Conservation (phyloP, 2,888 invertebrate species). For the Drosophila formosana region DNA sequence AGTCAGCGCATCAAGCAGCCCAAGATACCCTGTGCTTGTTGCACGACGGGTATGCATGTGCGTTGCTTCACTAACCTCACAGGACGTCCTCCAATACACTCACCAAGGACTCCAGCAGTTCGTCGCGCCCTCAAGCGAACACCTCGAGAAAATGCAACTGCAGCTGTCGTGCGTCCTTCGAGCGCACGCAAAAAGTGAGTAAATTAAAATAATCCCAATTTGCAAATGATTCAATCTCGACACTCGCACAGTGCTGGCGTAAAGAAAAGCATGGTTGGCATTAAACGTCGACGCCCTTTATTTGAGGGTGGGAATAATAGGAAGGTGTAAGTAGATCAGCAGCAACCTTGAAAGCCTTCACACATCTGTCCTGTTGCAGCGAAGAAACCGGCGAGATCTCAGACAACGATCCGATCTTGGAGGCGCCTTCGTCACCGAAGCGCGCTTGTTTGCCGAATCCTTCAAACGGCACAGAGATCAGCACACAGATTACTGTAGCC, state of each 20-base stretch:
- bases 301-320: no score
- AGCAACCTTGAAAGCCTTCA: no score
- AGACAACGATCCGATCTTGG: no score
- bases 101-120: neutral
- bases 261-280: no score
- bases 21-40: neutral
- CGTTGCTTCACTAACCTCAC: neutral
- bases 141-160: neutral
- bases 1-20: neutral
- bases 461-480: no score
- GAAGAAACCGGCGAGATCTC: no score
- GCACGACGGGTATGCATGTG: conserved; percentile 6
- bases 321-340: no score
- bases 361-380: no score
- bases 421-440: no score
- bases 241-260: neutral
- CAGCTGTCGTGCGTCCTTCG: neutral
- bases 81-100: conserved; percentile 4
- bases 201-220: neutral
- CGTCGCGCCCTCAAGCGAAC: neutral
- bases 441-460: no score
- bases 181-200: neutral
- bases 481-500: no score
- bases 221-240: neutral
- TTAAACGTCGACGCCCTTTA: no score